Evolutionary conservation across 2,113 vertebrate genomes (phyloP), one percentile per base, ranked within the genome.

Genomic region (Hippopotamus amphibius): DNA sequence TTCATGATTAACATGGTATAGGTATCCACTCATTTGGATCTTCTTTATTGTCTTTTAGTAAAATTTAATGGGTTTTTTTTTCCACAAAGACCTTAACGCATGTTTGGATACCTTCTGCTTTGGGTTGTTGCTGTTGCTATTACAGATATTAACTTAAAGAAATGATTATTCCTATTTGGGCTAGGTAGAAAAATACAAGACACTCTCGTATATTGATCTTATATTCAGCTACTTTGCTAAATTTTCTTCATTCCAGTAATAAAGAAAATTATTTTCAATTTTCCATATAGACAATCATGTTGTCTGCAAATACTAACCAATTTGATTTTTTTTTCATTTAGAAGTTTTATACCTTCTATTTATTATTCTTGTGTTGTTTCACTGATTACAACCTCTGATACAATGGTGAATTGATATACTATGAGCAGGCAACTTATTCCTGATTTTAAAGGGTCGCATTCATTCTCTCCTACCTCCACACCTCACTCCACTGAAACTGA

Each of bases 11-110:
- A 79, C 10, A 37, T 50, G 46, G 30, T 37, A 7, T 88, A 76
- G 26, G 14, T 97, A 15, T 55, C 6, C 17, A 69, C 6, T 68
- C 19, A 83, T 83, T 91, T 83, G 43, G 7, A 63, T 48, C 12
- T 80, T 88, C 61, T 88, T 92, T 63, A 76, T 28, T 76, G 53
- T n/a, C 57, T 93, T 93, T 81, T 22, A 69, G 30, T 8, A 94
- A 79, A 81, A 24, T n/a, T 81, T 84, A 48, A 57, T 48, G 17
- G 37, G 37, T 37, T 0, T n/a, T 59, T 71, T 68, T 33, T 41
- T 24, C 30, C n/a, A n/a, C 5, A 5, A 46, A 72, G 24, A 57
- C 65, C 21, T 48, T 57, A 88, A 88, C 14, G 19, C 6, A 66
- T 13, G 9, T 83, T 66, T 88, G 3, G 16, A 7, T 30, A 43